A percentile compares a stretch with the other conserved stretches of the same genome.
Conservation (phyloP, 1,140 invertebrate species). For the Drosophila orena region DNA sequence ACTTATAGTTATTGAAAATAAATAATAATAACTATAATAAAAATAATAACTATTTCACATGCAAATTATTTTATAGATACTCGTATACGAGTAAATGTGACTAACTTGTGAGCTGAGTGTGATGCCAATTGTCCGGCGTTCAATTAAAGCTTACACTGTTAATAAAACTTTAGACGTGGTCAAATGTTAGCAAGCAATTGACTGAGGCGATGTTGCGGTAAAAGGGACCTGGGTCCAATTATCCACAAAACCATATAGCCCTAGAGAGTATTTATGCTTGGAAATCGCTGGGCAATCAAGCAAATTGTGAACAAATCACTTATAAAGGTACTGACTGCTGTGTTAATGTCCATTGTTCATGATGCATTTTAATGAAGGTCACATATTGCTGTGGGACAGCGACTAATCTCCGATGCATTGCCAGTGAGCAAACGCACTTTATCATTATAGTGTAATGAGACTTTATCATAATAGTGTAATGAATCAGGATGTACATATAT, state of each 20-base stretch:
- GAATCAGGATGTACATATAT: not conserved
- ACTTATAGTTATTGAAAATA: too few species aligned
- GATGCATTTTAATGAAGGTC: slow-evolving; percentile 23
- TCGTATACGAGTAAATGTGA: slow-evolving; percentile 30
- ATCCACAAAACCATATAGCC: slow-evolving; percentile 16
- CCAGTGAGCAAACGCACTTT: not conserved
- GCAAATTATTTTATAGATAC: too few species aligned
- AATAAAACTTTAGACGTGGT: slow-evolving; percentile 19
- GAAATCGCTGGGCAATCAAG: slow-evolving; percentile 15
- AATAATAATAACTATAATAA: too few species aligned
- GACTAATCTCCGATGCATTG: slow-evolving; percentile 12
- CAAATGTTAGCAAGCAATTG: slow-evolving; percentile 39
- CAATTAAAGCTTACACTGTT: slow-evolving; percentile 32
- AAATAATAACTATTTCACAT: too few species aligned
- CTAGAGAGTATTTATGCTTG: slow-evolving; percentile 20
- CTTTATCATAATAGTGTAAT: too few species aligned
- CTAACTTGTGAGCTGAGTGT: slow-evolving; percentile 34
- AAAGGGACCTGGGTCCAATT: slow-evolving; percentile 9
- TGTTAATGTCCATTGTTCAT: slow-evolving; percentile 4
- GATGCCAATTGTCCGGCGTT: slow-evolving; percentile 14
- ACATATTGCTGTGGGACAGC: slow-evolving; percentile 13
- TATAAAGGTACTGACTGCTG: slow-evolving; percentile 7
- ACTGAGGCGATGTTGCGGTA: slow-evolving; percentile 18
- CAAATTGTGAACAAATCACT: slow-evolving; percentile 45
- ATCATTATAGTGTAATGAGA: too few species aligned